phyloP scores from a whole-genome alignment of 2,888 invertebrate genomes.

The Thelaira solivaga region DNA sequence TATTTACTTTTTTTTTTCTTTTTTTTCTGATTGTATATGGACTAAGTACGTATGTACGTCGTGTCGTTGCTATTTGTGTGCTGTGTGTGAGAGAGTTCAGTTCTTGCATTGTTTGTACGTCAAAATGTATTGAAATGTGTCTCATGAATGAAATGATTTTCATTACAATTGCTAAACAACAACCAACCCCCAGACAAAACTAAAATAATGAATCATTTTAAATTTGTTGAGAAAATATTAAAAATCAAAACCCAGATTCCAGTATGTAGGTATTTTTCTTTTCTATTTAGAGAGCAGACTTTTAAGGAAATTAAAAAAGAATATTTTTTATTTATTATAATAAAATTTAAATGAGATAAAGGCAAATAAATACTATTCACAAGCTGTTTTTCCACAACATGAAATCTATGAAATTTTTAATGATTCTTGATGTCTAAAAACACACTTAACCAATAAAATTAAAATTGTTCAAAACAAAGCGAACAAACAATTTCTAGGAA shows the following conservation, averaged over 20 bases:
- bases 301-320: background rate
- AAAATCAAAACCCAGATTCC: too few species aligned
- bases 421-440: too few species aligned
- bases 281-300: background rate
- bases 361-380: background rate
- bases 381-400: background rate
- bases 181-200: background rate
- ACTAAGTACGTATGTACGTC: background rate
- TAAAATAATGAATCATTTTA: slow-evolving; percentile 15
- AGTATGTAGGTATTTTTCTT: background rate
- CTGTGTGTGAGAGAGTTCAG: background rate
- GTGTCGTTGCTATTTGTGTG: background rate
- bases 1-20: background rate
- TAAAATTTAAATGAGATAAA: background rate
- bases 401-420: background rate
- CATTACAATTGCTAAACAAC: slow-evolving; percentile 22
- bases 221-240: background rate
- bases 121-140: slow-evolving; percentile 47
- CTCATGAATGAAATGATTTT: slow-evolving; percentile 23
- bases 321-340: background rate
- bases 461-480: too few species aligned
- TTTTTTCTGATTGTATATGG: background rate
- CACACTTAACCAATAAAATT: too few species aligned
- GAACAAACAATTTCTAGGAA: too few species aligned
- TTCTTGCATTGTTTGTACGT: slow-evolving; percentile 15